phyloP scores from a whole-genome alignment of 2,113 vertebrate genomes.

The Archocentrus centrarchus region DNA sequence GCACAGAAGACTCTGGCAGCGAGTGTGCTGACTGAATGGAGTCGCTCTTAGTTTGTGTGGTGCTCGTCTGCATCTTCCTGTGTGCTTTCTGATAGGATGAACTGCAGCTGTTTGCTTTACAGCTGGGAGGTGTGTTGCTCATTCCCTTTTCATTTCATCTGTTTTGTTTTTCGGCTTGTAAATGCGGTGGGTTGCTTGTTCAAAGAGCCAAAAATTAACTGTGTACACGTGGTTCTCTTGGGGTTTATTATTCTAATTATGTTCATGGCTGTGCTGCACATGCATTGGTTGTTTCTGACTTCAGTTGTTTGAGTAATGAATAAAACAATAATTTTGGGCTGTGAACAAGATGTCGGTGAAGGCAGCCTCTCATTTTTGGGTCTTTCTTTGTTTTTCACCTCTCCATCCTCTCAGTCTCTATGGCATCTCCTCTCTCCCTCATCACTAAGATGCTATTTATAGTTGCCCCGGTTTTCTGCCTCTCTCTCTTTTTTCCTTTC shows the following conservation, averaged over 20 bases:
- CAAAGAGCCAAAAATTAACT: slow-evolving; percentile 51
- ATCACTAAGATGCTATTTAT: slow-evolving; percentile 77
- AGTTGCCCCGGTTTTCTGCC: slow-evolving; percentile 78
- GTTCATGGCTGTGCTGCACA: slow-evolving; percentile 71
- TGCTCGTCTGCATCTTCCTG: slow-evolving; percentile 38
- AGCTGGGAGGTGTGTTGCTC: slow-evolving; percentile 21
- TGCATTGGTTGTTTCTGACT: slow-evolving; percentile 74
- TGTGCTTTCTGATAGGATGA: slow-evolving; percentile 51
- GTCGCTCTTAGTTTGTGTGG: slow-evolving; percentile 45
- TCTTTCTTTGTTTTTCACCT: slow-evolving; percentile 41
- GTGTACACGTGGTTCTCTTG: slow-evolving; percentile 72
- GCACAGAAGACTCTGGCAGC: slow-evolving; percentile 52
- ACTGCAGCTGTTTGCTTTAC: slow-evolving; percentile 37
- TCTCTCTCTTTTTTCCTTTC: slow-evolving; percentile 54
- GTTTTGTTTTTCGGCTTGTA: slow-evolving; percentile 66
- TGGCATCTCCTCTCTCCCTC: slow-evolving; percentile 68
- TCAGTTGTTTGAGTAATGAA: slow-evolving; percentile 75
- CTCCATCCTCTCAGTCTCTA: slow-evolving; percentile 56
- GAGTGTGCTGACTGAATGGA: slow-evolving; percentile 44
- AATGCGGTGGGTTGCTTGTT: slow-evolving; percentile 61
- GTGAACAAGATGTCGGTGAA: slow-evolving; percentile 42
- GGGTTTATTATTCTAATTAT: slow-evolving; percentile 60
- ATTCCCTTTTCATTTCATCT: slow-evolving; percentile 22
- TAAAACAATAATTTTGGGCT: slow-evolving; percentile 70
- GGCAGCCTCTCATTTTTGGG: slow-evolving; percentile 32